A percentile compares a stretch with the other conserved stretches of the same genome.
Conservation (phyloP, 2,113 vertebrate species). For the Psephotus haematonotus region DNA sequence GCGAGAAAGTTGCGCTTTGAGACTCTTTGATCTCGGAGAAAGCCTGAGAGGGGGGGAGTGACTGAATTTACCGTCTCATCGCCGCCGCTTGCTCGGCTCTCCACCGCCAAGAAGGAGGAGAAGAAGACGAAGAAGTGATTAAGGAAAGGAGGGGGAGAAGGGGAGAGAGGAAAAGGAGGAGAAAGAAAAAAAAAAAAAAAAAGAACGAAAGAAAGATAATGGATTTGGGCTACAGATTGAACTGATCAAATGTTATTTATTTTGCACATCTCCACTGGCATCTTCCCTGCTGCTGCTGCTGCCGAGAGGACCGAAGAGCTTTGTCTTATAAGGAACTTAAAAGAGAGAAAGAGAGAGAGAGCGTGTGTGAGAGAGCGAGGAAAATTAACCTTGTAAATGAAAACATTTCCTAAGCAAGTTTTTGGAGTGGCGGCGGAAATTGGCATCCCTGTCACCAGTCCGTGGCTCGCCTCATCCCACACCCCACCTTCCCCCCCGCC, state of each 20-base stretch:
- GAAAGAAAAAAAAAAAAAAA: neutral
- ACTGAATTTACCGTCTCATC: slow-evolving; percentile 78
- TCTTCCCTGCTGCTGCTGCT: slow-evolving; percentile 68
- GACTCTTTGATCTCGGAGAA: slow-evolving; percentile 80
- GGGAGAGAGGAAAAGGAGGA: slow-evolving; percentile 38
- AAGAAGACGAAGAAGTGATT: slow-evolving; percentile 68
- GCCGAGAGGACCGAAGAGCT: slow-evolving; percentile 68
- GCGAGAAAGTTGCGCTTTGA: slow-evolving; percentile 82
- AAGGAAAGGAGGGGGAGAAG: slow-evolving; percentile 52
- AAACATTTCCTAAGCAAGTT: slow-evolving; percentile 74
- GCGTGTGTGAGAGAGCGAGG: slow-evolving; percentile 35
- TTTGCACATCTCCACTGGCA: slow-evolving; percentile 69
- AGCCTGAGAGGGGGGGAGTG: slow-evolving; percentile 77
- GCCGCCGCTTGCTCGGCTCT: slow-evolving; percentile 65
- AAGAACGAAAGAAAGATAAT: slow-evolving; percentile 58
- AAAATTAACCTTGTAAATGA: slow-evolving; percentile 73
- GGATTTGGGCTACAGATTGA: slow-evolving; percentile 71
- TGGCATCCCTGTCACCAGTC: slow-evolving; percentile 65
- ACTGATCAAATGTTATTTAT: slow-evolving; percentile 67
- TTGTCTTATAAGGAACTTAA: slow-evolving; percentile 75
- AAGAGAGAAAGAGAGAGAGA: slow-evolving; percentile 33
- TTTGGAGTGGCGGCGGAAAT: slow-evolving; percentile 71
- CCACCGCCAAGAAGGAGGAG: slow-evolving; percentile 53
- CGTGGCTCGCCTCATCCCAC: slow-evolving; percentile 67
- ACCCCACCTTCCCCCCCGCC: slow-evolving; percentile 66